Base-by-base conservation (phyloP, 2,888 invertebrate species). In the Caenorhabditis panamensis region DNA sequence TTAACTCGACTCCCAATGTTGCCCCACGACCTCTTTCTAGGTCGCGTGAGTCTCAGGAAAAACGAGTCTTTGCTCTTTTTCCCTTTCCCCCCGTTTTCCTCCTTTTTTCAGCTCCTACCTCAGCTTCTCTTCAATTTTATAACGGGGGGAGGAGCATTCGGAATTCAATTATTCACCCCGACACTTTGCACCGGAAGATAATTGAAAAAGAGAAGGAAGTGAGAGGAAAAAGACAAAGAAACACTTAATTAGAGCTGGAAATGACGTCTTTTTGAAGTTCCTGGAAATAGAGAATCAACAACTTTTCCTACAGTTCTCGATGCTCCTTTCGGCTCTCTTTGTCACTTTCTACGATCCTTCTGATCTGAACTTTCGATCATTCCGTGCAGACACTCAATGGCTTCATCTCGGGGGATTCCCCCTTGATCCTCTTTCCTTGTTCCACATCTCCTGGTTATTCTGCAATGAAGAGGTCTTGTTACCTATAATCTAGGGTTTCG, bases 41-140 rank as follows among this genome's bases (percentile, higher is more conserved):
- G 24, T 61, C 69, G 69, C 69, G 69, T 71, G 69, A 71, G 61
- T 26, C 59, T n/a, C n/a, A 47, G 18, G 9, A 47, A 18, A 47
- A 41, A 41, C 26, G 51, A 69, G 61, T 61, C 69, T 69, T 69
- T 69, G 61, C 69, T 71, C 69, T 49, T 44, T 47, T 22, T 44
- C 59, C 22, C 44, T 13, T 20, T 20, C 20, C 20, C 58, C 11
- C 20, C 28, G 2, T 49, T 20, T 51, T 24, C 49, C 36, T 37
- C 53, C 44, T 9, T 59, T 68, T 59, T 59, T 36, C 59, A 49
- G 58, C 68, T 56, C 56, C 28, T 31, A 47, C 56, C 67, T 44
- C 56, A 16, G 31, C 54, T 56, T 20, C 41, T 58, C 56, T 53
- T 58, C 67, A 56, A 67, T 67, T 67, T 31, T 26, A 24, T 53